Conservation (phyloP, 2,113 vertebrate species). For the Rhinolophus sinicus region DNA sequence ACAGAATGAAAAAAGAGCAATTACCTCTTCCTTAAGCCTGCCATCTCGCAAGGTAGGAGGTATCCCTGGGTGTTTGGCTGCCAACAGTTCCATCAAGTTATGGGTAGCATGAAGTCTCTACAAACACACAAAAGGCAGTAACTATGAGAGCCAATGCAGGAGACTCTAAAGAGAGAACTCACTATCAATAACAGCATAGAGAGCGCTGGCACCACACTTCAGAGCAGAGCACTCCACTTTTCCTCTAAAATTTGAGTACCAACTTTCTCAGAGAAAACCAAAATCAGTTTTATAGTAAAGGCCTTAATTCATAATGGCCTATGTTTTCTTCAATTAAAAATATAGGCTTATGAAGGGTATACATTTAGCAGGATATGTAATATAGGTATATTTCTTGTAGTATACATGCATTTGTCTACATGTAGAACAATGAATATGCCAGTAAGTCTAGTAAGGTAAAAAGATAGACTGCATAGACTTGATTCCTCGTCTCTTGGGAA, state of each 20-base stretch:
- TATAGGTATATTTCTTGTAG: not conserved
- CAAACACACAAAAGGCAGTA: slow-evolving; percentile 64
- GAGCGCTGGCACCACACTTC: not conserved
- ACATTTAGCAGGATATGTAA: not conserved
- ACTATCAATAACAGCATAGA: not conserved
- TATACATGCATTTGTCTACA: not conserved
- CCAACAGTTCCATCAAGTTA: slow-evolving; percentile 95
- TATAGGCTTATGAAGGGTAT: not conserved
- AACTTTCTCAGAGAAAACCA: not conserved
- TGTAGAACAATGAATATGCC: not conserved
- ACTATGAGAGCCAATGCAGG: not conserved
- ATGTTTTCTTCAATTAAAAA: slow-evolving; percentile 35
- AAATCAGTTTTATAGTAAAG: slow-evolving; percentile 22
- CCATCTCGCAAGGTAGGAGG: slow-evolving; percentile 95
- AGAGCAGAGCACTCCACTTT: not conserved
- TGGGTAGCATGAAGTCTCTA: slow-evolving; percentile 98
- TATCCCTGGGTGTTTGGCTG: slow-evolving; percentile 94
- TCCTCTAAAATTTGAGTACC: not conserved
- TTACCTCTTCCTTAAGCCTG: slow-evolving; percentile 95
- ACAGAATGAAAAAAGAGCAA: not conserved
- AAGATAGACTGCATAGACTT: not conserved
- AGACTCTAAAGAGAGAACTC: not conserved
- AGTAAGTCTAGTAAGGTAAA: not conserved
- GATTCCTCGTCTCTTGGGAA: slow-evolving; percentile 12
- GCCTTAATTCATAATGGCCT: not conserved